Evolutionary conservation across 2,888 invertebrate species (phyloP).

Genomic region (Caenorhabditis sp.): DNA sequence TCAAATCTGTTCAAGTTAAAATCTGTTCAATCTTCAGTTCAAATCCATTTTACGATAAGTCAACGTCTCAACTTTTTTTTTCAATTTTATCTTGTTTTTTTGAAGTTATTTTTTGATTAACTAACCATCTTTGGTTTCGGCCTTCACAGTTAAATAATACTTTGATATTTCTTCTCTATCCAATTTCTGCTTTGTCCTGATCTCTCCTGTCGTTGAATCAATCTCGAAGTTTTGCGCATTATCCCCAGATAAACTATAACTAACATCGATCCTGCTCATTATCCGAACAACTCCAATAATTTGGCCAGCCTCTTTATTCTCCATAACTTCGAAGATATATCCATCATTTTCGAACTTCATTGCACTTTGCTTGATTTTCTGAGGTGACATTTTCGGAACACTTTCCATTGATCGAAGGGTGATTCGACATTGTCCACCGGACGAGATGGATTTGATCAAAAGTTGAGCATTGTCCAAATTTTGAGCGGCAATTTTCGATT

Average conservation of each 20-base stretch:
- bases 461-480: constrained; percentile 35
- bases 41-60: too few relatives aligned
- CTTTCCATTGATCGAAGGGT: constrained; percentile 7
- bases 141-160: constrained; percentile 47
- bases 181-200: constrained; percentile 33
- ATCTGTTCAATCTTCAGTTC: too few relatives aligned
- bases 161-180: constrained; percentile 47
- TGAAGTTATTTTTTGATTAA: too few relatives aligned
- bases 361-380: constrained; percentile 6
- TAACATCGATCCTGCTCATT: not conserved
- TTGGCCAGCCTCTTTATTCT: constrained; percentile 30
- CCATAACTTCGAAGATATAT: constrained; percentile 40
- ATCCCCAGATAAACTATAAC: constrained; percentile 19
- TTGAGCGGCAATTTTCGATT: constrained; percentile 15
- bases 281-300: not conserved
- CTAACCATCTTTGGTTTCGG: constrained; percentile 40
- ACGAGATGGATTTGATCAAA: constrained; percentile 3
- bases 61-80: too few relatives aligned
- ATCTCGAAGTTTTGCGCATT: constrained; percentile 39
- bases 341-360: constrained; percentile 31
- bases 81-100: too few relatives aligned
- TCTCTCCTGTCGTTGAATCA: constrained; percentile 25
- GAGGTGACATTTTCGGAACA: constrained; percentile 4
- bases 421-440: constrained; percentile 27
- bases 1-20: too few relatives aligned